Conservation (phyloP, 2,797 vertebrate species). For the Falco biarmicus region DNA sequence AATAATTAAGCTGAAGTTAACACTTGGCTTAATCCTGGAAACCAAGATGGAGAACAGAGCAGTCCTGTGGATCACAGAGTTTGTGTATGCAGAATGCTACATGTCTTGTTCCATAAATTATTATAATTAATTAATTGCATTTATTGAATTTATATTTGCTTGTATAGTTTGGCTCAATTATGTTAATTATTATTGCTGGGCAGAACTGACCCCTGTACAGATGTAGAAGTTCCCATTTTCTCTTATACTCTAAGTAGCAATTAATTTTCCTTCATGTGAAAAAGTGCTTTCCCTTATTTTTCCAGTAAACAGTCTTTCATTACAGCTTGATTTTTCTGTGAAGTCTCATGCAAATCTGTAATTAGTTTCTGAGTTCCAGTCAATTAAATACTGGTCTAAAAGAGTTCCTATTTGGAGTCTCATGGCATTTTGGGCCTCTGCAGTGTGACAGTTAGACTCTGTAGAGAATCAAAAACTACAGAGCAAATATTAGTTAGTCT, state of each 20-base stretch:
- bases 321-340: conserved; percentile 6
- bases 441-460: neutral
- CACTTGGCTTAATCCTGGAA: neutral
- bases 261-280: neutral
- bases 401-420: neutral
- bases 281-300: neutral
- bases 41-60: neutral
- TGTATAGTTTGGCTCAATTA: neutral
- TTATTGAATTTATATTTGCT: neutral
- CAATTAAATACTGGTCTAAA: conserved; percentile 26
- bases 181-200: neutral
- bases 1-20: neutral
- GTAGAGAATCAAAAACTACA: neutral
- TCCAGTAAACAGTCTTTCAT: neutral
- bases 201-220: neutral
- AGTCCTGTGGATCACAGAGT: neutral
- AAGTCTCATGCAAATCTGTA: conserved; percentile 13
- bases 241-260: neutral
- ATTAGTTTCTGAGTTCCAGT: conserved; percentile 38
- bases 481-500: neutral
- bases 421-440: neutral
- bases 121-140: neutral
- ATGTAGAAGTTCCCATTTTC: neutral
- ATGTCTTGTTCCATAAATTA: neutral
- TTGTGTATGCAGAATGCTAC: neutral